These are phyloP conservation scores for Sakesphorus luctuosus DNA, from an alignment of 2,113 vertebrate species.

Conservation along the genomic window DNA sequence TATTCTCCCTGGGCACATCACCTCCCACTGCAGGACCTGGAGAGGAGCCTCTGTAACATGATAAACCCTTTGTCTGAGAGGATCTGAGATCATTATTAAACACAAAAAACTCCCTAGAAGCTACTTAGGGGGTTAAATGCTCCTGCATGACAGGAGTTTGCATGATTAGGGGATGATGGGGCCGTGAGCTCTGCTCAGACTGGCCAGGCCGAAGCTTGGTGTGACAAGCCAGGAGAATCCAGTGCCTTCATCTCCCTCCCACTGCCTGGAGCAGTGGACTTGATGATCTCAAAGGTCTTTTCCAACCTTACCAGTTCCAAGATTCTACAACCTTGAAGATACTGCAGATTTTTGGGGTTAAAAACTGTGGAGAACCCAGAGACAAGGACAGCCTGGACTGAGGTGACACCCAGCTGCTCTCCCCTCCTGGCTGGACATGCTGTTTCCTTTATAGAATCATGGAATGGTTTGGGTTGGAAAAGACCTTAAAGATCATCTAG, in stretches of 20 bases:
- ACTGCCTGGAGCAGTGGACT: background rate
- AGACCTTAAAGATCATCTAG: background rate
- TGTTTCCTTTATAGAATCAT: background rate
- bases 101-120: background rate
- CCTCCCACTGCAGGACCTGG: background rate
- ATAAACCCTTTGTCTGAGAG: background rate
- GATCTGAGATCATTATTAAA: background rate
- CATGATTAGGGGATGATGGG: fast-evolving
- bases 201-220: background rate
- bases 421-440: background rate
- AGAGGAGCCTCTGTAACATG: background rate
- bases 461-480: background rate
- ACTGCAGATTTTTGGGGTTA: background rate
- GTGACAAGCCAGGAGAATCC: background rate
- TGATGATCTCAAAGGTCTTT: background rate
- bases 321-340: background rate
- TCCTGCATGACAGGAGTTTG: background rate
- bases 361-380: fast-evolving
- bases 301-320: background rate
- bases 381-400: background rate
- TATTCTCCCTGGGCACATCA: background rate
- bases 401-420: background rate
- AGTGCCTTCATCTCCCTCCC: background rate
- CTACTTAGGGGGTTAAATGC: background rate
- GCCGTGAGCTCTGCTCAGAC: fast-evolving